phyloP scores from a whole-genome alignment of 2,888 invertebrate species.

The Apodemia hepburni region DNA sequence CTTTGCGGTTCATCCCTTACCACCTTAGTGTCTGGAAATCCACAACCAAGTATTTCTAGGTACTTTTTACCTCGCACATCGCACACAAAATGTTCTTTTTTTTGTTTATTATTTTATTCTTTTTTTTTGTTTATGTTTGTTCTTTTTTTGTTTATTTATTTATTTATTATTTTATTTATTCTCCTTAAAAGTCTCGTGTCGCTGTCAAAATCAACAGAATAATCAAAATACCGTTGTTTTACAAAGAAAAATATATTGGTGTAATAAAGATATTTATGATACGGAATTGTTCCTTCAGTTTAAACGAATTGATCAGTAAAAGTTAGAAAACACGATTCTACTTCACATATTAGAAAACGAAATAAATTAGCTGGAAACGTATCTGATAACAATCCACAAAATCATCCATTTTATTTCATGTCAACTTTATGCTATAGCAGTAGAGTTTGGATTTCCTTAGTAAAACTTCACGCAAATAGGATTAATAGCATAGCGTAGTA shows the following conservation, averaged over 20 bases:
- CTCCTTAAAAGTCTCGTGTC: too few relatives aligned
- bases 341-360: constrained; percentile 44
- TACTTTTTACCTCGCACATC: too few relatives aligned
- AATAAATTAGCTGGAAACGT: constrained; percentile 45
- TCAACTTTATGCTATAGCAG: background rate
- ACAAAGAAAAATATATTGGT: background rate
- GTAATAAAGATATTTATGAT: background rate
- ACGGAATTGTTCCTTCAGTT: background rate
- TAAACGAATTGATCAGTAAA: background rate
- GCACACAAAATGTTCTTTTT: too few relatives aligned
- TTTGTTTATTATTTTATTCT: too few relatives aligned
- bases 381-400: constrained; percentile 23
- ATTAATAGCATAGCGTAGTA: background rate
- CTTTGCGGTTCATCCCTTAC: too few relatives aligned
- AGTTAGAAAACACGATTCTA: background rate
- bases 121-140: too few relatives aligned
- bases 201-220: too few relatives aligned
- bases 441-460: constrained; percentile 18
- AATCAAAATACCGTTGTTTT: too few relatives aligned
- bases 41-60: too few relatives aligned
- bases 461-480: background rate
- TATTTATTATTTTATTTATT: too few relatives aligned
- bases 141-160: too few relatives aligned
- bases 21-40: too few relatives aligned
- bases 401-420: constrained; percentile 11